A percentile compares a stretch with the other conserved stretches of the same genome.
phyloP scores from a whole-genome alignment of 2,888 invertebrate species.

The Cephonodes hylas region DNA sequence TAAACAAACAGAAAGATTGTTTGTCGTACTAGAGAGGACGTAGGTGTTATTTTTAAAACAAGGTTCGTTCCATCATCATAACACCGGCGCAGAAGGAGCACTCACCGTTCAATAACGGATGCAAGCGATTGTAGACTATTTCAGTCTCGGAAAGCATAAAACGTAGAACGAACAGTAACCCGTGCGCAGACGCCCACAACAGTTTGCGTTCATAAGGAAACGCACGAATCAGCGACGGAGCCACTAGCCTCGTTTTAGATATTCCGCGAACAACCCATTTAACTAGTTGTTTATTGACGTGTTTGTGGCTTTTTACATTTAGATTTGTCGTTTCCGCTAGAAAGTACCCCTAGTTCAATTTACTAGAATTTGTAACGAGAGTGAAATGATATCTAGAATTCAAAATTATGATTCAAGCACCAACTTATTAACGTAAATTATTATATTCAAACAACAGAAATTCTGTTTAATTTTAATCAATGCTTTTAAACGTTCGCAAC shows the following conservation, averaged over 20 bases:
- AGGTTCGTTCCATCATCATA: conserved; percentile 26
- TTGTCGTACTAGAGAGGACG: neutral
- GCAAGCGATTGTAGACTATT: conserved; percentile 74
- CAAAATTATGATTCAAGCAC: no score
- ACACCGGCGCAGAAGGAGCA: conserved; percentile 33
- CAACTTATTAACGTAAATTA: neutral
- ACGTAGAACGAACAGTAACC: conserved; percentile 40
- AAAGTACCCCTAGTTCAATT: neutral
- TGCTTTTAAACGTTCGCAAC: neutral
- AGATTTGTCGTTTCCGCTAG: neutral
- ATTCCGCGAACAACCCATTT: conserved; percentile 41
- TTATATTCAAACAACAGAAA: neutral
- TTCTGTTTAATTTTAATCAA: neutral
- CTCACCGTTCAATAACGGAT: conserved; percentile 65
- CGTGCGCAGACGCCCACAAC: conserved; percentile 40
- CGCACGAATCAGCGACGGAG: conserved; percentile 37
- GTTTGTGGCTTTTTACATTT: neutral
- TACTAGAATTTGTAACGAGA: neutral
- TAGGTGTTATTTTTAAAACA: conserved; percentile 3
- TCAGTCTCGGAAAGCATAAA: conserved; percentile 73
- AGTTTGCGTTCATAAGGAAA: conserved; percentile 58
- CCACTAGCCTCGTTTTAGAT: conserved; percentile 25
- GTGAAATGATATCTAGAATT: no score
- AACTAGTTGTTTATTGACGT: neutral
- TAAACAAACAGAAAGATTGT: neutral